A percentile compares a stretch with the other conserved stretches of the same genome.
Conservation (phyloP, 2,888 invertebrate species). For the Loripinus fragilis region DNA sequence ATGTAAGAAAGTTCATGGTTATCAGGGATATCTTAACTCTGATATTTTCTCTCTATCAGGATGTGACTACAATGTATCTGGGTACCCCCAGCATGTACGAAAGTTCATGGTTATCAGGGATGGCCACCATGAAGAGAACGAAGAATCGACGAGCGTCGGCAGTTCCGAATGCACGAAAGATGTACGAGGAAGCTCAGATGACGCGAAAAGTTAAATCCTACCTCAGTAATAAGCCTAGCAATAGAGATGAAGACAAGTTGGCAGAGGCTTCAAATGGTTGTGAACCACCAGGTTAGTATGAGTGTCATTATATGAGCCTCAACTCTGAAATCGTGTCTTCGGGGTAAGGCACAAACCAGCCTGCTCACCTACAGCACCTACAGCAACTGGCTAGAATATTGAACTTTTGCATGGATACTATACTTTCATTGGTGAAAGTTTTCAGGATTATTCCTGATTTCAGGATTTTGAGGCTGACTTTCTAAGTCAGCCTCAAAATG, state of each 20-base stretch:
- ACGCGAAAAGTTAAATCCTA: conserved; percentile 98
- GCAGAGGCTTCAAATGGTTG: conserved; percentile 95
- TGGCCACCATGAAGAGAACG: conserved; percentile 79
- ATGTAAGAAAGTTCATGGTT: no score
- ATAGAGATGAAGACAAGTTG: conserved; percentile 95
- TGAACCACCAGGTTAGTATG: conserved; percentile 85
- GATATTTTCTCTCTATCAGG: conserved; percentile 85
- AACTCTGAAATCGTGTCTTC: no score
- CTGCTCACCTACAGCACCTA: no score
- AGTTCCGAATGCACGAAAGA: conserved; percentile 97
- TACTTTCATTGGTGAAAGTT: no score
- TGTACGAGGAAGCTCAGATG: conserved; percentile 99
- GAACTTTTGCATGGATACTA: no score
- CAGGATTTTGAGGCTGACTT: no score
- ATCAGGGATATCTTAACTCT: no score
- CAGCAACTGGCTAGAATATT: no score
- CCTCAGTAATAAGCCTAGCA: conserved; percentile 94
- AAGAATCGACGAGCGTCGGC: conserved; percentile 86
- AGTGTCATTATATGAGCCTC: no score
- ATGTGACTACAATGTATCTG: conserved; percentile 84
- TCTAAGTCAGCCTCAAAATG: no score
- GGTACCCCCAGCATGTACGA: conserved; percentile 73
- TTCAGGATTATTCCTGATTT: no score
- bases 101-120: conserved; percentile 74
- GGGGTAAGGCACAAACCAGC: no score